Base-by-base conservation (phyloP, 2,888 invertebrate genomes). In the Pasiphila rectangulata region DNA sequence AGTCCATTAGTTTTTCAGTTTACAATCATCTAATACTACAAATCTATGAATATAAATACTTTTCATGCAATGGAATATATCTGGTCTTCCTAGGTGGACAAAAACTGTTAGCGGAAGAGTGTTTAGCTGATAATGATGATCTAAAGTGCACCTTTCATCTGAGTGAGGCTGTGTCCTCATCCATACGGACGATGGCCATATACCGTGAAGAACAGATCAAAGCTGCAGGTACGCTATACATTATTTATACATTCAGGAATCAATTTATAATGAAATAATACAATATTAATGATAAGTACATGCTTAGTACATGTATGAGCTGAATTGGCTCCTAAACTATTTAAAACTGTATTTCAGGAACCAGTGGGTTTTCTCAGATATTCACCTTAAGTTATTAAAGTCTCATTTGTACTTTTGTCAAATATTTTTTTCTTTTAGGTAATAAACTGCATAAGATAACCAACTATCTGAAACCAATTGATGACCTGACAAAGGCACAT, bases 161-260 rank as follows among this genome's bases (percentile, higher is more conserved):
- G 6, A 86, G 85, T 51, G 89, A 89, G 61, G 70, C 89, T 0
- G 77, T 84, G 1, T 83, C 83, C 2, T 73, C 86, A 0, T 72
- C 83, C 1, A 54, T 88, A 1, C 67, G 89, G 24, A 86, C 75
- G 4, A 71, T 84, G 69, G 81, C 86, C n/a, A 68, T 79, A 0
- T 89, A 89, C 39, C 75, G 89, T 62, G 80, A 86, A 39, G 88
- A 89, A 27, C 88, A 87, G 56, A 56, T 80, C 1, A 72, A 70
- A 51, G 54, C 61, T 21, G 50, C 67, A 32, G 74, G 87, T 85
- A 63, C 51, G 4, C 5, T 32, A 29, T 25, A 16, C 4, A n/a
- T 19, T 17, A 2, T 37, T 49, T 39, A 7, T 5, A 3, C 2
- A 21, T 7, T 6, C 7, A 21, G 2, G 21, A 5, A 21, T 6